phyloP scores from a whole-genome alignment of 2,888 invertebrate species.

The Cacoxenus indagator region DNA sequence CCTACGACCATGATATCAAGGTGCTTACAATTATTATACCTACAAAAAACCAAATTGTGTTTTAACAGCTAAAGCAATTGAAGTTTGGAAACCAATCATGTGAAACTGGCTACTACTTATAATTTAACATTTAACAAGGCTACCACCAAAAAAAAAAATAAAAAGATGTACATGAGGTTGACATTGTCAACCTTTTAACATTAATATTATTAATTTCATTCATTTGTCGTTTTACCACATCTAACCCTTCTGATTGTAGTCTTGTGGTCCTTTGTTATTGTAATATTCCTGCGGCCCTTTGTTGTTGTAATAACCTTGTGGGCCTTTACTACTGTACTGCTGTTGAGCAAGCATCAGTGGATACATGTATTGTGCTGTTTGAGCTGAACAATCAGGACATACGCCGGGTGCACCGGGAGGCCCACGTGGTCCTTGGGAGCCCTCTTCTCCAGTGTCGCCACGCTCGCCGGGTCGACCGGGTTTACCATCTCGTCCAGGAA shows the following conservation, averaged over 20 bases:
- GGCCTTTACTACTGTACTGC: slow-evolving; percentile 54
- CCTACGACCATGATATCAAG: background rate
- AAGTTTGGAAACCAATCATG: background rate
- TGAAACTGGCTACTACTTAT: too few relatives aligned
- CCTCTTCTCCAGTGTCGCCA: slow-evolving; percentile 79
- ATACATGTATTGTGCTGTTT: slow-evolving; percentile 56
- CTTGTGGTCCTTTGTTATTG: slow-evolving; percentile 35
- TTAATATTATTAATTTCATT: background rate
- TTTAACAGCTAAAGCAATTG: background rate
- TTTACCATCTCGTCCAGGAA: slow-evolving; percentile 74
- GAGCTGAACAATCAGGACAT: slow-evolving; percentile 59
- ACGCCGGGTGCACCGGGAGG: slow-evolving; percentile 72
- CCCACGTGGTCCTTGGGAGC: slow-evolving; percentile 77
- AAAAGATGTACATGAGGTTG: too few relatives aligned
- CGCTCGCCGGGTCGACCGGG: slow-evolving; percentile 83
- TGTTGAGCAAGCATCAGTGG: slow-evolving; percentile 51
- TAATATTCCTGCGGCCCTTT: slow-evolving; percentile 56
- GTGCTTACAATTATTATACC: background rate
- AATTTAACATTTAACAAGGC: too few relatives aligned
- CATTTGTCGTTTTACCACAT: background rate
- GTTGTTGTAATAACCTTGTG: slow-evolving; percentile 44
- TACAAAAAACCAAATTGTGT: background rate
- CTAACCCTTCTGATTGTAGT: background rate
- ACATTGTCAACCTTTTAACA: too few relatives aligned
- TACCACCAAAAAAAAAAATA: too few relatives aligned